A percentile compares a stretch with the other conserved stretches of the same genome.
Evolutionary conservation across 2,797 vertebrate species (phyloP).

Genomic region (Betta splendens): DNA sequence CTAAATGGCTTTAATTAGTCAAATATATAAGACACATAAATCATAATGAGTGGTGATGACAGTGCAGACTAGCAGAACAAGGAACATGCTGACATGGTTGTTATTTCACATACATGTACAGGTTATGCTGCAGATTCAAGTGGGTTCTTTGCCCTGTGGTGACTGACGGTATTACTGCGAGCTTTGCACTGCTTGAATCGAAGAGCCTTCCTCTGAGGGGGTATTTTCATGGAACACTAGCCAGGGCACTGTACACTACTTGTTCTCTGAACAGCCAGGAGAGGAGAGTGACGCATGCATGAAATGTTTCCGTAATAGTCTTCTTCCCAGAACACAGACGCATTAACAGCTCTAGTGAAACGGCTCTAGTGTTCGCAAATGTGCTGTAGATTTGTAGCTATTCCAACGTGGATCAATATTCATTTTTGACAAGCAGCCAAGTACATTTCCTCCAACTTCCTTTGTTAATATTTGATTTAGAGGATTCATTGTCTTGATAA

Average conservation of each 20-base stretch:
- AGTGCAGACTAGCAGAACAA: constrained; percentile 13
- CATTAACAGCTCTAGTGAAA: constrained; percentile 58
- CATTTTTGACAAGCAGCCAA: constrained; percentile 41
- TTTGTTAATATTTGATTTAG: constrained; percentile 67
- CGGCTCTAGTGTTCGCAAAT: constrained; percentile 48
- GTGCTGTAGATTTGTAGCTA: constrained; percentile 44
- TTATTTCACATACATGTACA: constrained; percentile 7
- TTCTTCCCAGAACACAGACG: constrained; percentile 58
- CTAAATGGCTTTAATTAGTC: constrained; percentile 38
- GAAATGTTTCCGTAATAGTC: constrained; percentile 60
- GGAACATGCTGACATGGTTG: constrained; percentile 8
- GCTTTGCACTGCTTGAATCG: background rate
- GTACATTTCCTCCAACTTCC: constrained; percentile 58
- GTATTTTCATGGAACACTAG: constrained; percentile 42
- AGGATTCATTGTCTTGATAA: constrained; percentile 41
- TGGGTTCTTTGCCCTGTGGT: background rate
- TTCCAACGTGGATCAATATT: constrained; percentile 62
- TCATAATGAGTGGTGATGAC: constrained; percentile 31
- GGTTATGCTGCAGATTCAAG: background rate
- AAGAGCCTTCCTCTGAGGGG: constrained; percentile 30
- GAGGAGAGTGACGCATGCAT: constrained; percentile 49
- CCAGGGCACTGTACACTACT: constrained; percentile 7
- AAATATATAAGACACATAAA: constrained; percentile 39
- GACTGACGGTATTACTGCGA: background rate
- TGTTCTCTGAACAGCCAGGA: constrained; percentile 5